phyloP scores from a whole-genome alignment of 1,140 invertebrate species.

The Drusus annulatus region DNA sequence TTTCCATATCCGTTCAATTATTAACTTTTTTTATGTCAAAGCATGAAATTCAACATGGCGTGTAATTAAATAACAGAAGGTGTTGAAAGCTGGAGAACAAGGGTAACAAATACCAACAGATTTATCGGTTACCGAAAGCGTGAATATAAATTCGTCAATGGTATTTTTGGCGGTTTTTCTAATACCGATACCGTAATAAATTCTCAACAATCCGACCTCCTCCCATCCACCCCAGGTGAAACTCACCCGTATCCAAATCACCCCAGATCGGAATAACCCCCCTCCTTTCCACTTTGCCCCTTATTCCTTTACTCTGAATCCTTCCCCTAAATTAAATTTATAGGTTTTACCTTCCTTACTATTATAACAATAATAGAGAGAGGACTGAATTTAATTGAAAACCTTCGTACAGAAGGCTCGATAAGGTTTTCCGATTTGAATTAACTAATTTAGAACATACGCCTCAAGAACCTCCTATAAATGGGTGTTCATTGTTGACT shows the following conservation, averaged over 20 bases:
- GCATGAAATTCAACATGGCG: no score
- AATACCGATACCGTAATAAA: conserved; percentile 38
- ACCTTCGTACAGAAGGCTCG: conserved; percentile 48
- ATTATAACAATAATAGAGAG: conserved; percentile 47
- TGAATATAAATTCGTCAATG: conserved; percentile 27
- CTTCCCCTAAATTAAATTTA: conserved; percentile 50
- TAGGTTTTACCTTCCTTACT: conserved; percentile 52
- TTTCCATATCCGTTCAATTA: no score
- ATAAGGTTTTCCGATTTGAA: conserved; percentile 44
- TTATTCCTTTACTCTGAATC: not conserved
- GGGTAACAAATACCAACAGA: conserved; percentile 20
- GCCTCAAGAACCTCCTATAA: conserved; percentile 25
- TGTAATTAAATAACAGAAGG: no score
- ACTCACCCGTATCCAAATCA: no score
- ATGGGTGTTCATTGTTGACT: not conserved
- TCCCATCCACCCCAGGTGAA: not conserved
- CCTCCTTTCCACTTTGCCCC: not conserved
- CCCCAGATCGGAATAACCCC: no score
- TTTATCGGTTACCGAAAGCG: conserved; percentile 5
- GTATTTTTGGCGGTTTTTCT: conserved; percentile 34
- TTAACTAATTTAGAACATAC: conserved; percentile 2
- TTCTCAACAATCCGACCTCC: conserved; percentile 33
- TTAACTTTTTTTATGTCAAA: no score
- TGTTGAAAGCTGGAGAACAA: not conserved
- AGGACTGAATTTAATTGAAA: conserved; percentile 54